A percentile compares a stretch with the other conserved stretches of the same genome.
These are phyloP conservation scores for Phrynocephalus vlangalii DNA, from an alignment of 2,797 vertebrate genomes.

Conservation along the genomic window DNA sequence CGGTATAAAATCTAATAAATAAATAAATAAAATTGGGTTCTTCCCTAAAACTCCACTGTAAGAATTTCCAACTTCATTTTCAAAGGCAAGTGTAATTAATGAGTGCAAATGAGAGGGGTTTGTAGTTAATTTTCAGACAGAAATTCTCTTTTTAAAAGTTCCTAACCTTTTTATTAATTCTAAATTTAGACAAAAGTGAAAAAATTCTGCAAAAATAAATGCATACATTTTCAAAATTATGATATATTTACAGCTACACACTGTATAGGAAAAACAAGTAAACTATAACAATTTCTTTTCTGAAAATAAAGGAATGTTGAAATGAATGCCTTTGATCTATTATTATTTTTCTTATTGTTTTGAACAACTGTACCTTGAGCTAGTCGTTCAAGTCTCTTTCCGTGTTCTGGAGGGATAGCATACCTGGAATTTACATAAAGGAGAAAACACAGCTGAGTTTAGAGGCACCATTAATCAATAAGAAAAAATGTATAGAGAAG, in stretches of 20 bases:
- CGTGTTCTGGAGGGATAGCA: conserved; percentile 84
- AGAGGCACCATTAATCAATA: not conserved
- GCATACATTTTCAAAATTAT: not conserved
- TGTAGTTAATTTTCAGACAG: not conserved
- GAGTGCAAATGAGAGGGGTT: not conserved
- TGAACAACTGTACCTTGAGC: conserved; percentile 81
- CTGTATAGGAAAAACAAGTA: not conserved
- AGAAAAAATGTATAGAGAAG: not conserved
- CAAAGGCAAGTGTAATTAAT: not conserved
- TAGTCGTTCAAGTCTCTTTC: conserved; percentile 83
- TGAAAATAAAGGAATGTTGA: conserved; percentile 45
- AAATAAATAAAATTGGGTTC: no score
- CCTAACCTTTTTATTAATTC: not conserved
- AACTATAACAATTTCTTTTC: conserved; percentile 29
- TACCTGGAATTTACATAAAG: conserved; percentile 79
- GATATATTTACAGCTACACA: not conserved
- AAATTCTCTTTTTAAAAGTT: not conserved
- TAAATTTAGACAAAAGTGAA: not conserved
- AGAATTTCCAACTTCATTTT: not conserved
- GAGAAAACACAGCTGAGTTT: conserved; percentile 54
- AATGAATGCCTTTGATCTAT: conserved; percentile 17
- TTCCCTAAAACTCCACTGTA: not conserved
- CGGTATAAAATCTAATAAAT: no score
- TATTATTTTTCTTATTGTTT: conserved; percentile 31
- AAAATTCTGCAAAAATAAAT: not conserved